A percentile compares a stretch with the other conserved stretches of the same genome.
phyloP scores from a whole-genome alignment of 2,888 invertebrate species.

The Protula sp. region DNA sequence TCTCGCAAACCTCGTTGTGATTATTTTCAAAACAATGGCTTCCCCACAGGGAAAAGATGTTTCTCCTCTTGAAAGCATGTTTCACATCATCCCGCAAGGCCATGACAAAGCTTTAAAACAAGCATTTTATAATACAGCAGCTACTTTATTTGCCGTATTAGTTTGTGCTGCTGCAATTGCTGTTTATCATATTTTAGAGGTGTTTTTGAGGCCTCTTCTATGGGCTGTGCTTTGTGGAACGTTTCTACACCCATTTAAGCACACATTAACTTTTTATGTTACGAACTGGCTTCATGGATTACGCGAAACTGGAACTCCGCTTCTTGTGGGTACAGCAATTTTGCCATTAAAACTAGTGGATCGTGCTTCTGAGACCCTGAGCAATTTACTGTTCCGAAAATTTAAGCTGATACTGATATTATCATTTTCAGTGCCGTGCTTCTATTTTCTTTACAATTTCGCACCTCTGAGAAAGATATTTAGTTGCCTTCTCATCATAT shows the following conservation, averaged over 20 bases:
- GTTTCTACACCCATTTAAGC: slow-evolving; percentile 90
- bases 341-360: slow-evolving; percentile 66
- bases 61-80: slow-evolving; percentile 32
- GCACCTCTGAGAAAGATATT: slow-evolving; percentile 59
- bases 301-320: slow-evolving; percentile 51
- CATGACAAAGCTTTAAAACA: slow-evolving; percentile 83
- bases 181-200: slow-evolving; percentile 63
- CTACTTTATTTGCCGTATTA: slow-evolving; percentile 68
- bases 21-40: no score
- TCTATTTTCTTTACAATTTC: slow-evolving; percentile 66
- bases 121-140: slow-evolving; percentile 83
- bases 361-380: slow-evolving; percentile 69
- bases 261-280: slow-evolving; percentile 69
- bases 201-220: slow-evolving; percentile 86
- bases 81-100: slow-evolving; percentile 34
- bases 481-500: slow-evolving; percentile 24
- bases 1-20: no score
- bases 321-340: slow-evolving; percentile 52
- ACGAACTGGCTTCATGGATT: slow-evolving; percentile 66
- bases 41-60: no score
- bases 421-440: slow-evolving; percentile 54
- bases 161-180: slow-evolving; percentile 59
- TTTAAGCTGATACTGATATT: slow-evolving; percentile 60
- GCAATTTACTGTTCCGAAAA: slow-evolving; percentile 66
- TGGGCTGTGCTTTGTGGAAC: slow-evolving; percentile 98